Conservation (phyloP, 1,140 invertebrate species). For the Caenorhabditis briggsae region DNA sequence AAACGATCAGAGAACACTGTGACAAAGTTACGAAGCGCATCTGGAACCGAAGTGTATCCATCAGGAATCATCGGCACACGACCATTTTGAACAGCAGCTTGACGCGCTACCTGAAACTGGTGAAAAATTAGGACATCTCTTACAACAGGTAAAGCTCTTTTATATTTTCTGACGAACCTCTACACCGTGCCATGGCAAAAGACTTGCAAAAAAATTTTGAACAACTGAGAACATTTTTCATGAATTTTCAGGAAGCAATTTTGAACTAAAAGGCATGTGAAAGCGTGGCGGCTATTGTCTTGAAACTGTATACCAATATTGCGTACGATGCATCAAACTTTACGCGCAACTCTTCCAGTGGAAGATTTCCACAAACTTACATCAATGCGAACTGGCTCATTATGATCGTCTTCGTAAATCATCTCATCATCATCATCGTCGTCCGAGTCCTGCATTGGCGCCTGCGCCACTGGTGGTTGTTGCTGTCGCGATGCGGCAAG, state of each 20-base stretch:
- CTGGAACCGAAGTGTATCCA: constrained; percentile 15
- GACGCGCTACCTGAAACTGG: not conserved
- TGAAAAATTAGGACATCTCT: not conserved
- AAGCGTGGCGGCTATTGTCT: not conserved
- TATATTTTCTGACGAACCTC: not conserved
- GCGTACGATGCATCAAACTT: not conserved
- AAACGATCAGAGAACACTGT: constrained; percentile 39
- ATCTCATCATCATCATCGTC: not conserved
- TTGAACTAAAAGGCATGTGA: not conserved
- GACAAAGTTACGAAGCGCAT: constrained; percentile 53
- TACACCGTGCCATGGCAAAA: constrained; percentile 12
- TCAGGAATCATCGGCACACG: constrained; percentile 55
- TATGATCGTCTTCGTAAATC: constrained; percentile 3
- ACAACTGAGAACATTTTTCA: not conserved
- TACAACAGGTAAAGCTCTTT: not conserved
- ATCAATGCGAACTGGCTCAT: not conserved
- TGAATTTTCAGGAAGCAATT: not conserved
- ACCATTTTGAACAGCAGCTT: not conserved
- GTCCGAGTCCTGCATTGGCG: not conserved
- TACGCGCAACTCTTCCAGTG: not conserved
- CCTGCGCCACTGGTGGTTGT: not conserved
- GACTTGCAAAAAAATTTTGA: not conserved
- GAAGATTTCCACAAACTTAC: not conserved
- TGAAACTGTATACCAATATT: constrained; percentile 1
- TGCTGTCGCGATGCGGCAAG: not conserved